Percentiles rank a stretch among this genome's conserved stretches.
Evolutionary conservation across 1,140 invertebrate species (phyloP).

Genomic region (Aphelenchoides avenae): DNA sequence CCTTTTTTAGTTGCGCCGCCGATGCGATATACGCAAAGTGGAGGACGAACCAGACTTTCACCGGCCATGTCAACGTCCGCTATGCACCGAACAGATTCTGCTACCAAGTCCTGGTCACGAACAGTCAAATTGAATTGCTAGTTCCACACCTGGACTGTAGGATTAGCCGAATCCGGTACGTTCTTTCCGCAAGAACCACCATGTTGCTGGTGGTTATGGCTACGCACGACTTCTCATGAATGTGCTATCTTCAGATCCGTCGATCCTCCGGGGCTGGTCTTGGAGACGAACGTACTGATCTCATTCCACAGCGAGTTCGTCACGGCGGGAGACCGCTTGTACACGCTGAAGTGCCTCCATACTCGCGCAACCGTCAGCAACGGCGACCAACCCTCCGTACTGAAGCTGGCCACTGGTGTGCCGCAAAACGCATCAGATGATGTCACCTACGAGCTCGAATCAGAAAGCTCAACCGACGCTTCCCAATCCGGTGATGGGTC

Average conservation of each 20-base stretch:
- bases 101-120: slow-evolving; percentile 43
- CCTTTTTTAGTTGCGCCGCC: slow-evolving; percentile 40
- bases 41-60: slow-evolving; percentile 43
- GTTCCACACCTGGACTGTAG: slow-evolving; percentile 39
- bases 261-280: slow-evolving; percentile 30
- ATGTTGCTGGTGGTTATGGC: background rate
- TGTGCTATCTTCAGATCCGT: slow-evolving; percentile 23
- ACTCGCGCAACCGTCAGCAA: slow-evolving; percentile 24
- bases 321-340: slow-evolving; percentile 32
- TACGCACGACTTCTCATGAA: background rate
- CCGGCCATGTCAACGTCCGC: slow-evolving; percentile 38
- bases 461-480: background rate
- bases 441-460: background rate
- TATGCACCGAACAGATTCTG: slow-evolving; percentile 45
- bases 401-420: slow-evolving; percentile 5
- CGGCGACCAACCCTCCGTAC: slow-evolving; percentile 9
- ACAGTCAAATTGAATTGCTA: slow-evolving; percentile 40
- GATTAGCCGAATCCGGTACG: slow-evolving; percentile 22
- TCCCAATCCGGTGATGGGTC: background rate
- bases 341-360: slow-evolving; percentile 35
- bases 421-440: background rate
- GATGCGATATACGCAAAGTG: slow-evolving; percentile 45
- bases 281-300: slow-evolving; percentile 39
- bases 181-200: slow-evolving; percentile 8
- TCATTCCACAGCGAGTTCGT: slow-evolving; percentile 44